phyloP scores from a whole-genome alignment of 1,140 invertebrate genomes.

The Brachionus plicatilis region DNA sequence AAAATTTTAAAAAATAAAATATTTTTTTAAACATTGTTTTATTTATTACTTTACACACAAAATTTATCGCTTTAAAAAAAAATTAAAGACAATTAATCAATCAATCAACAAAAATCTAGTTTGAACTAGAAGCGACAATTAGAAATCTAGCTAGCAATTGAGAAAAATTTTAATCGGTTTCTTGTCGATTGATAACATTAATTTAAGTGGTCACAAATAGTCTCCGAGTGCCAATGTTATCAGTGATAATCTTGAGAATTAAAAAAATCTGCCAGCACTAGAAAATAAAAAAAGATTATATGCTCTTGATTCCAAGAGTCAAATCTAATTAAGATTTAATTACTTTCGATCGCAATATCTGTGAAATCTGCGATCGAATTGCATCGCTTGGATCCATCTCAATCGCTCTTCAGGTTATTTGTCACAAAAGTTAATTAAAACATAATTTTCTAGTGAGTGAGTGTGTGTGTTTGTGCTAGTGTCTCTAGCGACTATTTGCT shows the following conservation, averaged over 20 bases:
- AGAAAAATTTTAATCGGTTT: neutral
- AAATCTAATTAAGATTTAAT: conserved; percentile 35
- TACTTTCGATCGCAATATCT: neutral
- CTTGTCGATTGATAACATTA: neutral
- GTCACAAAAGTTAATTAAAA: conserved; percentile 26
- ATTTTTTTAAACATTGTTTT: too few relatives aligned
- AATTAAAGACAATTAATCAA: too few relatives aligned
- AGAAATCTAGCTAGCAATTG: too few relatives aligned
- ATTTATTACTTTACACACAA: too few relatives aligned
- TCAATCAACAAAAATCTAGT: too few relatives aligned
- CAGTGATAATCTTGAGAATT: neutral
- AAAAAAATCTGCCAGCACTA: neutral
- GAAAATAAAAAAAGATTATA: neutral
- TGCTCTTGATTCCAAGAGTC: conserved; percentile 25
- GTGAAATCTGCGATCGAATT: neutral
- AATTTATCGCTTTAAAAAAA: too few relatives aligned
- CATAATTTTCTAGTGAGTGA: neutral
- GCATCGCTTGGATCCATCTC: neutral
- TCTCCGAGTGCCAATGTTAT: neutral
- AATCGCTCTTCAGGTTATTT: conserved; percentile 29
- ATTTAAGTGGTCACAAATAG: neutral
- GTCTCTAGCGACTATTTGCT: neutral
- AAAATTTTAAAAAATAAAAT: too few relatives aligned
- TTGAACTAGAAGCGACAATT: too few relatives aligned
- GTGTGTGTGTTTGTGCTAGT: neutral